These are phyloP conservation scores for Penaeus japonicus DNA, from an alignment of 1,140 invertebrate genomes.

Conservation along the genomic window DNA sequence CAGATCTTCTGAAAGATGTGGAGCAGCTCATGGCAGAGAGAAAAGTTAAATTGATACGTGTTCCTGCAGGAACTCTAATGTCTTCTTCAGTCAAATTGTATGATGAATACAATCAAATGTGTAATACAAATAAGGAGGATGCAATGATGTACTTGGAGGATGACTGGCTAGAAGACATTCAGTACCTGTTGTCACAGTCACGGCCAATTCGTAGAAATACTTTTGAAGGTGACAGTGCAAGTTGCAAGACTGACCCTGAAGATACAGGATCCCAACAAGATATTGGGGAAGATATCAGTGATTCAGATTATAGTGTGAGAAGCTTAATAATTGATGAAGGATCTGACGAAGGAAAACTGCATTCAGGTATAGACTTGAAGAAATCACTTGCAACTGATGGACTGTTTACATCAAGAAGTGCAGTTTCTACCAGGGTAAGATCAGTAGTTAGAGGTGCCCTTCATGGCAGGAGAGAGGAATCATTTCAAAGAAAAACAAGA, in stretches of 20 bases:
- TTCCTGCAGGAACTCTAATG: slow-evolving; percentile 57
- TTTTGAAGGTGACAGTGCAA: slow-evolving; percentile 1
- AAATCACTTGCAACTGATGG: neutral
- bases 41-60: slow-evolving; percentile 40
- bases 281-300: neutral
- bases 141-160: slow-evolving; percentile 55
- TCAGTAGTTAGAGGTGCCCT: too few relatives aligned
- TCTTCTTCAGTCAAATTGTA: slow-evolving; percentile 56
- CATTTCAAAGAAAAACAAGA: too few relatives aligned
- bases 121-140: slow-evolving; percentile 46
- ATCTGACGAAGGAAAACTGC: neutral
- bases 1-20: slow-evolving; percentile 55
- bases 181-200: slow-evolving; percentile 38
- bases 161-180: slow-evolving; percentile 58
- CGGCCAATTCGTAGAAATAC: slow-evolving; percentile 22
- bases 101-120: slow-evolving; percentile 52
- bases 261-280: too few relatives aligned
- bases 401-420: too few relatives aligned
- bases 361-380: neutral
- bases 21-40: slow-evolving; percentile 50
- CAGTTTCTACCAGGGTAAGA: too few relatives aligned
- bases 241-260: too few relatives aligned
- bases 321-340: slow-evolving; percentile 20
- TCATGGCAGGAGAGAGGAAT: too few relatives aligned
- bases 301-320: slow-evolving; percentile 11